These are phyloP conservation scores for Drymonia ruficornis DNA, from an alignment of 2,888 invertebrate species.

Conservation along the genomic window DNA sequence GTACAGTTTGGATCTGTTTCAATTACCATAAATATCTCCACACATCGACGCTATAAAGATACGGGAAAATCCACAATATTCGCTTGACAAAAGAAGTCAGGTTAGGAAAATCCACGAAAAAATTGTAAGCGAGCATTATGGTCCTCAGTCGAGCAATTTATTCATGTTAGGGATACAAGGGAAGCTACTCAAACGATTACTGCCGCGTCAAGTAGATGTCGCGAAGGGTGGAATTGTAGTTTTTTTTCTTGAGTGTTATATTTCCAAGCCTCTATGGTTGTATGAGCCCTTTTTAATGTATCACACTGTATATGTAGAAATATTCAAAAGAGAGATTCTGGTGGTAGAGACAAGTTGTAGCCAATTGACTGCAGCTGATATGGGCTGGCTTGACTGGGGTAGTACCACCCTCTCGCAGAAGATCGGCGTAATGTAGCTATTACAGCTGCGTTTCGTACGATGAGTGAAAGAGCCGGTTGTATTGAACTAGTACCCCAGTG, in stretches of 20 bases:
- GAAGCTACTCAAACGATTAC: constrained; percentile 53
- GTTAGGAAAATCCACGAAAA: constrained; percentile 10
- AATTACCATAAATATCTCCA: background rate
- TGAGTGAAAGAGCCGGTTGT: too few species aligned
- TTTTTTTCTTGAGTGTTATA: background rate
- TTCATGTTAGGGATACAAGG: constrained; percentile 54
- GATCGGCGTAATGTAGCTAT: too few species aligned
- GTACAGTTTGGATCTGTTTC: too few species aligned
- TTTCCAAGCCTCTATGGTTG: background rate
- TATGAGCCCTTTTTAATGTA: background rate
- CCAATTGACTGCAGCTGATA: too few species aligned
- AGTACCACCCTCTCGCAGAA: too few species aligned
- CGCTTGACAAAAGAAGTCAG: constrained; percentile 8
- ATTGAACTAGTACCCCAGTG: too few species aligned
- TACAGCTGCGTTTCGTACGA: too few species aligned
- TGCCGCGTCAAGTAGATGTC: constrained; percentile 21
- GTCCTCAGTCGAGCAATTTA: constrained; percentile 43
- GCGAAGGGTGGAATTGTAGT: constrained; percentile 3
- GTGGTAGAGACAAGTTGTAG: too few species aligned
- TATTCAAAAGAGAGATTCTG: background rate
- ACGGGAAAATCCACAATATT: background rate
- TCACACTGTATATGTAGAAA: background rate
- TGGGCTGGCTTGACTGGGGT: too few species aligned
- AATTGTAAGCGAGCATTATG: constrained; percentile 22
- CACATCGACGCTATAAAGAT: background rate